Conservation (phyloP, 2,888 invertebrate genomes). For the Gerris lacustris region DNA sequence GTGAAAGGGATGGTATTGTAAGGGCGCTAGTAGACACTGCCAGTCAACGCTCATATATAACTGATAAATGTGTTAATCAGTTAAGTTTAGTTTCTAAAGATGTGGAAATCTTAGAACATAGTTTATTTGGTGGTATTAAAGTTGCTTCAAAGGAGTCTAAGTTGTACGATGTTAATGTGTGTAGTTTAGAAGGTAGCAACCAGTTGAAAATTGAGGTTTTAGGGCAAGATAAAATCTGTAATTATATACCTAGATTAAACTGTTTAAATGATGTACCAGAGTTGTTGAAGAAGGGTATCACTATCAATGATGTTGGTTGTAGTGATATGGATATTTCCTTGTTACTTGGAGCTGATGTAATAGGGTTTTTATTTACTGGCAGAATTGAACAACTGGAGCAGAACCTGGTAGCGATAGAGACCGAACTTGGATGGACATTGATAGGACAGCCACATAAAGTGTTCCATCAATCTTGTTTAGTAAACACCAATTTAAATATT, state of each 20-base stretch:
- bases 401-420: too few relatives aligned
- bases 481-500: conserved; percentile 2
- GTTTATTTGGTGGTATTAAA: conserved; percentile 13
- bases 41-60: not conserved
- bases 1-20: not conserved
- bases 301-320: not conserved
- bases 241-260: not conserved
- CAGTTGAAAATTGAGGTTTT: conserved; percentile 7
- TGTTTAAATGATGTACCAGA: conserved; percentile 1
- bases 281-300: conserved; percentile 7
- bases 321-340: conserved; percentile 10
- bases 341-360: conserved; percentile 13
- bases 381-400: too few relatives aligned
- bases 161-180: conserved; percentile 2
- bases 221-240: conserved; percentile 8
- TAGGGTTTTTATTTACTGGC: too few relatives aligned
- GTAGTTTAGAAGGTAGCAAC: not conserved
- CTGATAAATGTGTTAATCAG: not conserved
- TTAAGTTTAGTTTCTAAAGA: not conserved
- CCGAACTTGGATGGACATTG: too few relatives aligned
- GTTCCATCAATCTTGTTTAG: too few relatives aligned
- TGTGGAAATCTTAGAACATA: conserved; percentile 13
- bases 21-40: not conserved
- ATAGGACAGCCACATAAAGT: too few relatives aligned
- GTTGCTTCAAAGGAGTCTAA: not conserved